phyloP scores from a whole-genome alignment of 2,113 vertebrate genomes.

The Larimichthys polyactis region DNA sequence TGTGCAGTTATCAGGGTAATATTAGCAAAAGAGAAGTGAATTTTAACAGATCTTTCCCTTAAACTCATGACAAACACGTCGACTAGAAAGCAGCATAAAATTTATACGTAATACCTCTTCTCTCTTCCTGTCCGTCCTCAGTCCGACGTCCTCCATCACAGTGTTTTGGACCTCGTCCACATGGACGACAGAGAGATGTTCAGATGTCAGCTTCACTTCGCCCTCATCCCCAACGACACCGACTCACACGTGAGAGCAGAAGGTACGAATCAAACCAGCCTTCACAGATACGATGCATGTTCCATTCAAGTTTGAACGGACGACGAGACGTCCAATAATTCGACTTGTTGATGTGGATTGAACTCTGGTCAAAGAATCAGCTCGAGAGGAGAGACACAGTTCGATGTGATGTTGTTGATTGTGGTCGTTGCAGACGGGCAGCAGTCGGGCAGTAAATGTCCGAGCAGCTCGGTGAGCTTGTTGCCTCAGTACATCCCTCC shows the following conservation, averaged over 20 bases:
- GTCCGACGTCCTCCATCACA: slow-evolving; percentile 82
- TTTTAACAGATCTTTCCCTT: too few species aligned
- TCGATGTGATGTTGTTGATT: neutral
- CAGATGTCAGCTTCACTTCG: slow-evolving; percentile 76
- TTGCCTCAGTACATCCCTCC: slow-evolving; percentile 69
- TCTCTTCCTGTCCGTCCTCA: slow-evolving; percentile 32
- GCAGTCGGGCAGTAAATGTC: neutral
- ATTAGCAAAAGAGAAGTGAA: too few species aligned
- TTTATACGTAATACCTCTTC: neutral
- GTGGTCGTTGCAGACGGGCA: slow-evolving; percentile 8
- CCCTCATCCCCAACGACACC: slow-evolving; percentile 58
- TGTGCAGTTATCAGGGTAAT: too few species aligned
- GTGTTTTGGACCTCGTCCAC: slow-evolving; percentile 79
- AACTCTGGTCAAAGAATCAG: too few species aligned
- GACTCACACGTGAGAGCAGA: neutral
- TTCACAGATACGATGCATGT: neutral
- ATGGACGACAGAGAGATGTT: slow-evolving; percentile 78
- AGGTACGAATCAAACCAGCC: neutral
- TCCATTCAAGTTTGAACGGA: neutral
- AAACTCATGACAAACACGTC: too few species aligned
- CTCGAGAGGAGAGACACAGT: too few species aligned
- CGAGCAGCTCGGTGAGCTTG: neutral
- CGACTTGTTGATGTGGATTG: too few species aligned
- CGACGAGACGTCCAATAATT: too few species aligned
- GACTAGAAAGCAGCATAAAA: too few species aligned